Evolutionary conservation across 2,888 invertebrate species (phyloP), one percentile per base, ranked within the genome.

Genomic region (Drosophila mayaguana): DNA sequence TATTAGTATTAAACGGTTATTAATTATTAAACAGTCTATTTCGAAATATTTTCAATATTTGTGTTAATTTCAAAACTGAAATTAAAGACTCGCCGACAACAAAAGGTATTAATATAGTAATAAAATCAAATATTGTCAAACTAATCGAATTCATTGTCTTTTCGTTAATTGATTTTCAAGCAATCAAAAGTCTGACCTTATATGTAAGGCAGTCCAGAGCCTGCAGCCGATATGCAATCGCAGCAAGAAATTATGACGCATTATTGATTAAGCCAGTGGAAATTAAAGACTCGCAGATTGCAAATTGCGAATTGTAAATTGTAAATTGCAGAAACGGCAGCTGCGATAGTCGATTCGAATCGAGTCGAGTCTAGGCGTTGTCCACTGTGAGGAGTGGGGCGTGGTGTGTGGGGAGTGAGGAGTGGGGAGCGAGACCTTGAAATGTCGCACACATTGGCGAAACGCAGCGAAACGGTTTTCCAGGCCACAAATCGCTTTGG

Each of bases 401-500:
- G 18, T 9, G 57, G 61, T n/a, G n/a, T n/a, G n/a, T 28, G 28
- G 8, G 8, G 28, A 28, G 40, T 51, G 18, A 61, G 65, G 80
- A 69, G 18, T 9, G 57, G 61, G 12, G 63, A 25, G 6, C 11
- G 20, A 73, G 86, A 72, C 86, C 89, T 90, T 86, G 90, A 88
- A 87, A 83, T 75, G 83, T 83, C 75, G 64, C 87, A 81, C 51
- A 72, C 68, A 72, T 54, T 75, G 63, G 63, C 61, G 64, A 65
- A 75, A 83, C 75, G 78, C 76, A 83, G 40, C 57, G 72, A 72
- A 80, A 74, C 80, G 32, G 70, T 82, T 89, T 85, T 78, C 69
- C 86, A 76, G 70, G 78, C 76, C 86, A 83, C 86, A 86, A 90
- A 90, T 88, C 77, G 86, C 66, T 73, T 72, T 86, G 76, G 88